Base-by-base conservation (phyloP, 2,888 invertebrate species). In the Diabrotica balteata region DNA sequence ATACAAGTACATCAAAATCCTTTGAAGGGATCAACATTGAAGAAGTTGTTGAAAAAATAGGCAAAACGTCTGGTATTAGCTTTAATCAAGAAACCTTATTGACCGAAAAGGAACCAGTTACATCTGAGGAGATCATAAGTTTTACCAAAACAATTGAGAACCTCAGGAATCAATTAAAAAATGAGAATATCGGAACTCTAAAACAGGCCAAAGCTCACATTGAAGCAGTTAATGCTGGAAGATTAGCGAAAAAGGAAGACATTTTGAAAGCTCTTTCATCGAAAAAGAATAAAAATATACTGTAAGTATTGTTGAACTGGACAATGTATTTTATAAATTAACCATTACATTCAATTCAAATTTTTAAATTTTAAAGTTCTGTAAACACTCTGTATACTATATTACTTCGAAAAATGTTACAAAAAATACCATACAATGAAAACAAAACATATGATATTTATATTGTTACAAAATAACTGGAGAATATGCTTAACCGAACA, bases 191-290 rank as follows among this genome's bases (percentile, higher is more conserved):
- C 51, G 93, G 92, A 5, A 90, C 87, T 7, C 83, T 87, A 8
- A 86, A 86, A 66, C 88, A 91, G 4, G 91, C 93, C 0, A 84
- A 87, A 66, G 87, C 89, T 0, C 90, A 92, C 74, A 82, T 90
- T 0, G 87, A 89, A 75, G 81, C 93, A 11, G 77, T 93, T 32
- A 86, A 88, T 11, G 81, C 87, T 54, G 89, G 90, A 5, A 86
- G 91, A 76, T 84, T 85, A 44, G 84, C 91, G 0, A 86, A 86
- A 4, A 85, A 86, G 57, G 86, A 88, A 7, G 90, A 90, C 50
- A 86, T 92, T 72, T 83, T 83, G 8, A 88, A 87, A 78, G 84
- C 87, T 49, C 84, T 90, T 70, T 87, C 87, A 63, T 85, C 86
- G 58, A 85, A 87, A 43, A 88, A 88, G 66, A 88, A 90, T 73